Percentiles rank a stretch among this genome's conserved stretches.
These are phyloP conservation scores for Conops quadrifasciatus DNA, from an alignment of 2,888 invertebrate species.

Conservation along the genomic window DNA sequence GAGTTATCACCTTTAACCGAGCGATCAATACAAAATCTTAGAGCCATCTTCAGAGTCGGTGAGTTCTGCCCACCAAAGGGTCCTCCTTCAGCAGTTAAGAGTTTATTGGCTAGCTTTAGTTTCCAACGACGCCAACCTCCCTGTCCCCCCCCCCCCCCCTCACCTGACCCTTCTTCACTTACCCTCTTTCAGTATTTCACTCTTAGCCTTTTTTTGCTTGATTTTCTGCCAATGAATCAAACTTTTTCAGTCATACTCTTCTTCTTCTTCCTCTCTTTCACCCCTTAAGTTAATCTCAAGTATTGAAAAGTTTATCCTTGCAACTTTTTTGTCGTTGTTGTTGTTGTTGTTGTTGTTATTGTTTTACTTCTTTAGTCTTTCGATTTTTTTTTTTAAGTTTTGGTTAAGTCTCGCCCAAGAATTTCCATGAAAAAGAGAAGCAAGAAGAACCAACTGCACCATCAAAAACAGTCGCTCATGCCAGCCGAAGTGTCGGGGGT, in stretches of 20 bases:
- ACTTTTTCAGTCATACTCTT: no score
- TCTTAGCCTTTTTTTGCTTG: not conserved
- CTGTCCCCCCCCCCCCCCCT: no score
- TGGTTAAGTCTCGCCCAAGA: not conserved
- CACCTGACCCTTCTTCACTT: no score
- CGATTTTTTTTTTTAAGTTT: not conserved
- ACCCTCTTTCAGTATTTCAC: no score
- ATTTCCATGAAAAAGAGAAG: not conserved
- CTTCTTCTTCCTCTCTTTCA: not conserved
- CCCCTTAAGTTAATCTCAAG: conserved; percentile 9
- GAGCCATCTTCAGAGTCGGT: no score
- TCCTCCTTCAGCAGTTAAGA: no score
- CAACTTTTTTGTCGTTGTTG: not conserved
- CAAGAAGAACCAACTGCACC: not conserved
- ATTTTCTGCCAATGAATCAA: no score
- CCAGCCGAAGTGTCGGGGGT: not conserved
- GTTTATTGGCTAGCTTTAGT: no score
- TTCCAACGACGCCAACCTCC: no score
- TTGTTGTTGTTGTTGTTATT: not conserved
- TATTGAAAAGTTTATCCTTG: conserved; percentile 30
- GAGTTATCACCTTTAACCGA: no score
- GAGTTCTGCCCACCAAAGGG: no score
- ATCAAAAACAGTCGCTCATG: not conserved
- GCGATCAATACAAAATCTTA: no score
- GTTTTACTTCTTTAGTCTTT: not conserved